Evolutionary conservation across 2,797 vertebrate species (phyloP), one percentile per base, ranked within the genome.

Genomic region (Adelosebastes latens): DNA sequence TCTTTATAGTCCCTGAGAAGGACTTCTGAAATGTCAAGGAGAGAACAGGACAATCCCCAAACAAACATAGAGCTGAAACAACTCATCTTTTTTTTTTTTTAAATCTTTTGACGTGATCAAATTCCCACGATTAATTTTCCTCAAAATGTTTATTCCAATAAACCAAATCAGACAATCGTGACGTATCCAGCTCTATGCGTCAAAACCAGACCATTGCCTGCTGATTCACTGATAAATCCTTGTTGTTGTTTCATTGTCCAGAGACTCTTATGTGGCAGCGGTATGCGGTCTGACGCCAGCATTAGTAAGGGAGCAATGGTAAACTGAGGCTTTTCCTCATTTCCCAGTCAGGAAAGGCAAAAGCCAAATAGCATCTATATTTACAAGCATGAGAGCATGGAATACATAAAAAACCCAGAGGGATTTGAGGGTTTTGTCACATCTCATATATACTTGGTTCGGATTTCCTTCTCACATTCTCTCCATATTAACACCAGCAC

Each of bases 341-440:
- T 88, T 87, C 65, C 69, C 78, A 79, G 77, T 87, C 74, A 72
- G 69, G 8, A 84, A 64, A 55, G 61, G 34, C 55, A 36, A 39
- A 70, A 25, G 61, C n/a, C 71, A 65, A 83, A 85, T 71, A 32
- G 56, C 59, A 61, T 85, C 84, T 93, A 92, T 83, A 91, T 92
- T 89, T 89, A 88, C 32, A 46, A 79, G 86, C 86, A 84, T 88
- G 88, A 85, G 82, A 82, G 72, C 73, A 84, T 79, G 79, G 77
- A 83, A 86, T 84, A 72, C 75, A 88, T 76, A 53, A 72, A 59
- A 88, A 79, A 77, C 53, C 81, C 36, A 16, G 18, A 58, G 84
- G 80, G 81, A 76, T 63, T 73, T 80, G 69, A 79, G 65, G 69
- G 56, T 67, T 88, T 81, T 59, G 24, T 16, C 20, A 32, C 58